These are phyloP conservation scores for Xenops minutus DNA, from an alignment of 2,797 vertebrate genomes.

Conservation along the genomic window DNA sequence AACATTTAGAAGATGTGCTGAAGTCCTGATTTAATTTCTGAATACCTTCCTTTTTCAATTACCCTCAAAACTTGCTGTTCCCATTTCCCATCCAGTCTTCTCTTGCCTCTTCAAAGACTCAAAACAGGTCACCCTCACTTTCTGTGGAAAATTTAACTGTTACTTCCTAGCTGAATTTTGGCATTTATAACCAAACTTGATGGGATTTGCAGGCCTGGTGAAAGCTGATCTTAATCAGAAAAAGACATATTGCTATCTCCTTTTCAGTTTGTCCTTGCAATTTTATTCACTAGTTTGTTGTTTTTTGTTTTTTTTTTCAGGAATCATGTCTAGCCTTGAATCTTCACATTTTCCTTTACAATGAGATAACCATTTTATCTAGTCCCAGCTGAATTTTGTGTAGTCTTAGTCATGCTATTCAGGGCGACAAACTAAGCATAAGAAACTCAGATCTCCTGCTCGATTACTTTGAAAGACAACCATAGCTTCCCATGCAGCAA, in stretches of 20 bases:
- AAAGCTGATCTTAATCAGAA: neutral
- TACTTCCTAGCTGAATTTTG: neutral
- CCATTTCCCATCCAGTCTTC: neutral
- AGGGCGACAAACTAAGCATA: neutral
- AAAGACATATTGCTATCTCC: neutral
- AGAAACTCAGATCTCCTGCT: neutral
- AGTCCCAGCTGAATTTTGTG: neutral
- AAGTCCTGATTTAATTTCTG: neutral
- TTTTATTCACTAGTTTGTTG: neutral
- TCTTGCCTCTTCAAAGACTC: neutral
- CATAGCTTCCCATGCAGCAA: neutral
- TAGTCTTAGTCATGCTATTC: neutral
- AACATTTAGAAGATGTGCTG: neutral
- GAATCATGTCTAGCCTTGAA: neutral
- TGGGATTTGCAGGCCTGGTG: neutral
- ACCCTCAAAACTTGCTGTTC: neutral
- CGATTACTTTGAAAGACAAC: neutral
- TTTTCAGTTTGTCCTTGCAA: neutral
- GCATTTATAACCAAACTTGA: neutral
- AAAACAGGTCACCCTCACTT: neutral
- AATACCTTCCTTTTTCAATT: neutral
- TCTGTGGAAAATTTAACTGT: neutral
- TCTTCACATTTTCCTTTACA: neutral
- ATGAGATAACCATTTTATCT: neutral
- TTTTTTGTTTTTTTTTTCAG: neutral